These are phyloP conservation scores for Xestia xanthographa DNA, from an alignment of 2,888 invertebrate species.

Conservation along the genomic window DNA sequence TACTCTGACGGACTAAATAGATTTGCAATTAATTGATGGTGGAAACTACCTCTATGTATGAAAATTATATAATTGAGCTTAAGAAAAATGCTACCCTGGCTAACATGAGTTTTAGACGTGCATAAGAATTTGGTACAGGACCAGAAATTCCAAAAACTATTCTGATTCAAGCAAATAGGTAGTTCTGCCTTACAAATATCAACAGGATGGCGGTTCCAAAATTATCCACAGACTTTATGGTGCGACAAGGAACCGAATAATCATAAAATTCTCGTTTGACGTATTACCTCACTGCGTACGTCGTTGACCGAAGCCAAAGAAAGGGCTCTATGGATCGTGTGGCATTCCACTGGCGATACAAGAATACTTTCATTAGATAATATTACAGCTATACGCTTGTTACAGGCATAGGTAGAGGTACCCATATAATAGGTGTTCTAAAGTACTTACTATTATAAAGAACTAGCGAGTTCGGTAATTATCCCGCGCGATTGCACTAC, in stretches of 20 bases:
- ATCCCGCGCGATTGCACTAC: too few relatives aligned
- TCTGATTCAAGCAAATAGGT: background rate
- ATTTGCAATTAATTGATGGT: too few relatives aligned
- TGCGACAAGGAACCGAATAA: constrained; percentile 48
- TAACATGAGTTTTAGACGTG: background rate
- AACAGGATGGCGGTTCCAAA: constrained; percentile 63
- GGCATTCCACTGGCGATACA: constrained; percentile 50
- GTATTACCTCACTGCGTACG: constrained; percentile 62
- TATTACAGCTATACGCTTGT: constrained; percentile 36
- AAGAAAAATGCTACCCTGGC: background rate
- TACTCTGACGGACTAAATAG: too few relatives aligned
- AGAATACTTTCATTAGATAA: constrained; percentile 53
- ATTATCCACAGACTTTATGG: constrained; percentile 56
- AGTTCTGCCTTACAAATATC: constrained; percentile 13
- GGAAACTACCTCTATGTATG: background rate
- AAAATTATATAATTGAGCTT: background rate
- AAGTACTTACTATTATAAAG: background rate
- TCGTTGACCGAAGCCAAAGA: constrained; percentile 66
- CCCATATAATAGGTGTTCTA: background rate
- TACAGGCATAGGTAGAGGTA: background rate
- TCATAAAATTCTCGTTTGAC: constrained; percentile 67
- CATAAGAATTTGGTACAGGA: too few relatives aligned
- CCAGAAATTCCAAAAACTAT: background rate
- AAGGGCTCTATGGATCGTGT: constrained; percentile 49
- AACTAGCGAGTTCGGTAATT: too few relatives aligned